These are phyloP conservation scores for Aplocera efformata DNA, from an alignment of 2,888 invertebrate genomes.

Conservation along the genomic window DNA sequence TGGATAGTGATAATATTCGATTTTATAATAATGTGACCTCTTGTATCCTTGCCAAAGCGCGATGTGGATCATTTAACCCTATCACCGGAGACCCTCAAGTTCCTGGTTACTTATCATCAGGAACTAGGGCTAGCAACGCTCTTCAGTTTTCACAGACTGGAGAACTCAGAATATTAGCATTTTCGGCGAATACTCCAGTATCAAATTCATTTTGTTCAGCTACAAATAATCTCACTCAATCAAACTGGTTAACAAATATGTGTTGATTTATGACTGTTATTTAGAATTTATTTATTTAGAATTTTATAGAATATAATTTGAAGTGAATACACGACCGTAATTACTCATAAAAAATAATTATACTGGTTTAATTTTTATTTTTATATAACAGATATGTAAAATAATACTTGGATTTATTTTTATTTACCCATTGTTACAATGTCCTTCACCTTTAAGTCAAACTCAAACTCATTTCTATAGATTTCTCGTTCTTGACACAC, in stretches of 20 bases:
- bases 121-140: constrained; percentile 71
- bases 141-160: constrained; percentile 78
- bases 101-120: constrained; percentile 63
- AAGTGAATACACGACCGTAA: no score
- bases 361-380: no score
- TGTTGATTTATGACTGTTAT: constrained; percentile 55
- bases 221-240: constrained; percentile 73
- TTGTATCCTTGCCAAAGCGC: constrained; percentile 82
- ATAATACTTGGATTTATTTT: no score
- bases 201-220: constrained; percentile 77
- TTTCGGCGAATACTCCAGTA: constrained; percentile 73
- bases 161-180: constrained; percentile 77
- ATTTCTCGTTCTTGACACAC: no score
- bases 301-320: no score
- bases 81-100: constrained; percentile 83
- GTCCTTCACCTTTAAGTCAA: no score
- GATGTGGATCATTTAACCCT: constrained; percentile 83
- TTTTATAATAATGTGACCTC: constrained; percentile 83
- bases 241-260: constrained; percentile 69
- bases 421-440: no score
- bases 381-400: no score
- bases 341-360: no score
- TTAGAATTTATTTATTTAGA: no score
- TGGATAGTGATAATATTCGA: constrained; percentile 73
- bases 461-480: no score